A percentile compares a stretch with the other conserved stretches of the same genome.
These are phyloP conservation scores for Talpa occidentalis DNA, from an alignment of 2,113 vertebrate species.

Conservation along the genomic window DNA sequence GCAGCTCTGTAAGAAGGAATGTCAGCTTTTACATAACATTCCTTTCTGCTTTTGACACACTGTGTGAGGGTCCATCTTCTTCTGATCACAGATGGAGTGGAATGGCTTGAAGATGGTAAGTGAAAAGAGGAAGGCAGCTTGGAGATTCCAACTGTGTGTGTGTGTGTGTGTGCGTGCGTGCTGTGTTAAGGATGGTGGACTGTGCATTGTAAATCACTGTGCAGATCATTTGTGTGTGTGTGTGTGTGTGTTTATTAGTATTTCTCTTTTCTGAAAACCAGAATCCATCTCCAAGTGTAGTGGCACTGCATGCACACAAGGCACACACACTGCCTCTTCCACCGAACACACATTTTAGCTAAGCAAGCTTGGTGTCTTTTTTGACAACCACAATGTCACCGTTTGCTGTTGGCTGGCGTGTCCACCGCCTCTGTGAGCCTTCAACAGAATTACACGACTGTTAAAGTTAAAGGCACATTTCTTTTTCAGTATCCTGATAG, in stretches of 20 bases:
- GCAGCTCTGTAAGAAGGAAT: constrained; percentile 98
- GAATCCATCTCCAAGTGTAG: constrained; percentile 80
- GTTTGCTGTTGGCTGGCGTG: constrained; percentile 72
- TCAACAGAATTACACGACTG: constrained; percentile 79
- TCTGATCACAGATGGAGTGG: constrained; percentile 99
- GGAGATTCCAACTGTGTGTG: constrained; percentile 72
- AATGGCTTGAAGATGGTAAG: constrained; percentile 99
- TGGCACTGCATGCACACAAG: constrained; percentile 80
- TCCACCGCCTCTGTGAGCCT: constrained; percentile 76
- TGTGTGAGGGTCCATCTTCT: constrained; percentile 93
- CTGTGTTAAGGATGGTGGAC: constrained; percentile 69
- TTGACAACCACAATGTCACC: constrained; percentile 86
- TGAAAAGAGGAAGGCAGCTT: constrained; percentile 82
- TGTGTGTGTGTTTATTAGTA: constrained; percentile 71
- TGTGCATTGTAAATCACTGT: constrained; percentile 75
- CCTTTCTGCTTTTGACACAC: constrained; percentile 91
- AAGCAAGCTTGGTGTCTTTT: constrained; percentile 84
- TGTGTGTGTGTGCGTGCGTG: constrained; percentile 73
- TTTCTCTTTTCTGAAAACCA: constrained; percentile 78
- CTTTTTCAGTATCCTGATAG: constrained; percentile 72
- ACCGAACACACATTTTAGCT: constrained; percentile 82
- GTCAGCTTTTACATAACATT: constrained; percentile 95
- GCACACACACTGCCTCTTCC: constrained; percentile 75
- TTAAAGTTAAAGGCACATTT: constrained; percentile 80
- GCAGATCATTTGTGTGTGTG: constrained; percentile 66